Conservation (phyloP, 2,113 vertebrate species). For the Pelvicachromis taeniatus region DNA sequence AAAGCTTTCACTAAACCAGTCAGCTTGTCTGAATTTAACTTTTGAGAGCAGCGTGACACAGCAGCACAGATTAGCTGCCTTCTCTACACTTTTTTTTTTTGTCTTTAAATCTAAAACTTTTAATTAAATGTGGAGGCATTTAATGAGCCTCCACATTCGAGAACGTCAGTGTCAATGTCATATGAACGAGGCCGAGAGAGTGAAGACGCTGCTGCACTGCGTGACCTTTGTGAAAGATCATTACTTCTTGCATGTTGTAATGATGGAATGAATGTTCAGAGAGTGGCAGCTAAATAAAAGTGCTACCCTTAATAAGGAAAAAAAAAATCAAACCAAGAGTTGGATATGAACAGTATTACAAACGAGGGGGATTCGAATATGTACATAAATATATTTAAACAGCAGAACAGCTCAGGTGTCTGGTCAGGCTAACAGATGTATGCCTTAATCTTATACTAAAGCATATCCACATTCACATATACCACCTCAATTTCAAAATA, state of each 20-base stretch:
- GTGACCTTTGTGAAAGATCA: not conserved
- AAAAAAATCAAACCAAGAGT: not conserved
- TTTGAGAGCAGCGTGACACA: conserved; percentile 1
- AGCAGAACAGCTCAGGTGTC: not conserved
- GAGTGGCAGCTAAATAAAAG: not conserved
- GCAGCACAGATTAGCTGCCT: not conserved
- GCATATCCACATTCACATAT: not conserved
- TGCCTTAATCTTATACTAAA: not conserved
- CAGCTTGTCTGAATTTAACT: not conserved
- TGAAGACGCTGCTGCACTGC: not conserved
- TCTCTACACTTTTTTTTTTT: not conserved
- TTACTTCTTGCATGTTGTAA: not conserved
- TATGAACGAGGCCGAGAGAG: not conserved
- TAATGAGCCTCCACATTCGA: not conserved
- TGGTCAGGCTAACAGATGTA: not conserved
- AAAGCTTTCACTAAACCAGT: not conserved
- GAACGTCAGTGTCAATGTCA: not conserved
- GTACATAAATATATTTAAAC: not conserved
- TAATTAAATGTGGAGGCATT: conserved; percentile 6
- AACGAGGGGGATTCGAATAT: not conserved
- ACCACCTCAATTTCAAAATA: not conserved
- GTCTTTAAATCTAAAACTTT: not conserved
- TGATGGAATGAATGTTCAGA: not conserved
- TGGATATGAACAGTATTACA: not conserved
- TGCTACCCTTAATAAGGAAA: not conserved